Conservation (phyloP, 2,113 vertebrate species). For the Recurvirostra avosetta region DNA sequence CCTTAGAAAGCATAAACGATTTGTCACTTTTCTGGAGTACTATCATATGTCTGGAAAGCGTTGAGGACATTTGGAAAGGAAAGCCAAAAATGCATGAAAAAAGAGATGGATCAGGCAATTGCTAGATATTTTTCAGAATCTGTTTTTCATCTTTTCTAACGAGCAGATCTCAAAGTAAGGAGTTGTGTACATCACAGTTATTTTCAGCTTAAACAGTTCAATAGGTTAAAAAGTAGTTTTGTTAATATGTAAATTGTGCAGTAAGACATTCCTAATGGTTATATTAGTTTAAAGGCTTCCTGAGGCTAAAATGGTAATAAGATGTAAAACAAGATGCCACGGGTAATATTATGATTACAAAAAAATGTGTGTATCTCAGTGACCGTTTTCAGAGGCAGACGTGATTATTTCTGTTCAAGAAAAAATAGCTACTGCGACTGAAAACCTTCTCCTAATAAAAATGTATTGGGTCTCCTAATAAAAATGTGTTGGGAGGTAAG, state of each 20-base stretch:
- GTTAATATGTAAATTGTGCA: background rate
- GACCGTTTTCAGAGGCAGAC: background rate
- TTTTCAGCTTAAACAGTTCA: background rate
- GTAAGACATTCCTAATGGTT: background rate
- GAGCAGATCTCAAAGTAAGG: background rate
- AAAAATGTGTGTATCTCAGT: background rate
- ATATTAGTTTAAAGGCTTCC: background rate
- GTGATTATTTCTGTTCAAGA: background rate
- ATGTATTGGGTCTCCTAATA: background rate
- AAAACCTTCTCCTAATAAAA: constrained; percentile 11
- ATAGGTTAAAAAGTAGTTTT: background rate
- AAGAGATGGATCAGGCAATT: background rate
- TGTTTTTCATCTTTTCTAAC: background rate
- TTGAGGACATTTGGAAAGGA: background rate
- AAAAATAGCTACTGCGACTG: background rate
- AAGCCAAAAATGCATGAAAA: rapidly evolving
- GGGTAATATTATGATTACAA: background rate
- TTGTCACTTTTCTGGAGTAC: background rate
- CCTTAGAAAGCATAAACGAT: background rate
- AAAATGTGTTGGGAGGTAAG: background rate
- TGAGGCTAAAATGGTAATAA: background rate
- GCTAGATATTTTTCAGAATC: background rate
- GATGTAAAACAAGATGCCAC: background rate
- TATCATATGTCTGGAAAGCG: background rate
- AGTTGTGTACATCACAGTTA: background rate